A percentile compares a stretch with the other conserved stretches of the same genome.
These are phyloP conservation scores for Habropoda laboriosa DNA, from an alignment of 1,140 invertebrate genomes.

Conservation along the genomic window DNA sequence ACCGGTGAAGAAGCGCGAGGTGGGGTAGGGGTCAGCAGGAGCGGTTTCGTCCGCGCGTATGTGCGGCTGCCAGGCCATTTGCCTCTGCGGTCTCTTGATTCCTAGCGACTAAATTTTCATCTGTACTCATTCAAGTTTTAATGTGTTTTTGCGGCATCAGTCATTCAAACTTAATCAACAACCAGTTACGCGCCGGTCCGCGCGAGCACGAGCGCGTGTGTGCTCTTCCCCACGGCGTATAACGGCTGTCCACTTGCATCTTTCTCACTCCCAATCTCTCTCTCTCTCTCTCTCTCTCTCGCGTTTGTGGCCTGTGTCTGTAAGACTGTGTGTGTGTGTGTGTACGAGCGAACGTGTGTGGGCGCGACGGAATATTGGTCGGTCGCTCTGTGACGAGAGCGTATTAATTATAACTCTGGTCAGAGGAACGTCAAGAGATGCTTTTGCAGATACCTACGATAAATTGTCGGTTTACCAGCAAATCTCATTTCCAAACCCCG, in stretches of 20 bases:
- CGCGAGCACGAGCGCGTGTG: constrained; percentile 38
- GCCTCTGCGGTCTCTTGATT: constrained; percentile 81
- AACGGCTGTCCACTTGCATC: not conserved
- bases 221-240: not conserved
- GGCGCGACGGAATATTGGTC: constrained; percentile 76
- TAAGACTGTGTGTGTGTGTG: constrained; percentile 7
- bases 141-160: constrained; percentile 82
- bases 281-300: not conserved
- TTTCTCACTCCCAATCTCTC: too few species aligned
- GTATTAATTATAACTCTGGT: constrained; percentile 82
- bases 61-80: constrained; percentile 79
- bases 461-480: constrained; percentile 82
- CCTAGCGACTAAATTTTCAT: constrained; percentile 81
- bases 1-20: constrained; percentile 44
- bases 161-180: constrained; percentile 82
- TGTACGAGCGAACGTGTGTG: constrained; percentile 59
- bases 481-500: constrained; percentile 81
- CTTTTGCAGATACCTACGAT: constrained; percentile 79
- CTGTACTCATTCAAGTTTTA: constrained; percentile 82
- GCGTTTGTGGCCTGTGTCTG: too few species aligned
- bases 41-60: constrained; percentile 61
- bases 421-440: constrained; percentile 80
- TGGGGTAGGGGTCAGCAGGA: constrained; percentile 28
- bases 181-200: constrained; percentile 69
- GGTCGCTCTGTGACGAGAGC: constrained; percentile 77